phyloP scores from a whole-genome alignment of 92 coral and sea anemone species.

The Zoanthus sociatus region DNA sequence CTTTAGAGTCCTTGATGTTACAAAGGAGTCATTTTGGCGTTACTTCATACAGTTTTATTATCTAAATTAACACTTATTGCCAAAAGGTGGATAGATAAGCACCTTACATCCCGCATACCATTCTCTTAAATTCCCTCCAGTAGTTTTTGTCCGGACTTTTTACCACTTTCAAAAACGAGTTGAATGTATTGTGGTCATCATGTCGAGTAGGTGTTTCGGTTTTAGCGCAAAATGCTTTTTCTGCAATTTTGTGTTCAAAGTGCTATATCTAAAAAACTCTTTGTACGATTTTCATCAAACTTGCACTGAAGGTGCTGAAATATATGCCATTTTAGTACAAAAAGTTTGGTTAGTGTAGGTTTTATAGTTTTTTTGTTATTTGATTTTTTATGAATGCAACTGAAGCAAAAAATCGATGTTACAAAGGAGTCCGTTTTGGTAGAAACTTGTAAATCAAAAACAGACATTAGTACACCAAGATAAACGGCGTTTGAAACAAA shows the following conservation, averaged over 20 bases:
- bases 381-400: background rate
- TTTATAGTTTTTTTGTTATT: background rate
- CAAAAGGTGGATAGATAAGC: background rate
- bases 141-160: background rate
- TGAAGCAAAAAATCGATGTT: background rate
- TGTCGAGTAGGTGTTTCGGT: background rate
- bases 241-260: background rate
- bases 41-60: background rate
- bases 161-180: background rate
- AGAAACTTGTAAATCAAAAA: background rate
- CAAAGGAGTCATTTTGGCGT: background rate
- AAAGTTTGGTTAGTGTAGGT: background rate
- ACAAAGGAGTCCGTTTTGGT: conserved; percentile 6
- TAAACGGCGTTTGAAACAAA: background rate
- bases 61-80: background rate
- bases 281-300: background rate
- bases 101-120: background rate
- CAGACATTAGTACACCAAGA: background rate
- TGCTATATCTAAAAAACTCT: background rate
- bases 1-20: background rate
- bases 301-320: no score
- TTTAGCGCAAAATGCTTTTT: background rate
- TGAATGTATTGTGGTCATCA: background rate
- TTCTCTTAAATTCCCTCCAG: conserved; percentile 1
- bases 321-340: background rate